Base-by-base conservation (phyloP, 2,888 invertebrate species). In the Baronia brevicornis region DNA sequence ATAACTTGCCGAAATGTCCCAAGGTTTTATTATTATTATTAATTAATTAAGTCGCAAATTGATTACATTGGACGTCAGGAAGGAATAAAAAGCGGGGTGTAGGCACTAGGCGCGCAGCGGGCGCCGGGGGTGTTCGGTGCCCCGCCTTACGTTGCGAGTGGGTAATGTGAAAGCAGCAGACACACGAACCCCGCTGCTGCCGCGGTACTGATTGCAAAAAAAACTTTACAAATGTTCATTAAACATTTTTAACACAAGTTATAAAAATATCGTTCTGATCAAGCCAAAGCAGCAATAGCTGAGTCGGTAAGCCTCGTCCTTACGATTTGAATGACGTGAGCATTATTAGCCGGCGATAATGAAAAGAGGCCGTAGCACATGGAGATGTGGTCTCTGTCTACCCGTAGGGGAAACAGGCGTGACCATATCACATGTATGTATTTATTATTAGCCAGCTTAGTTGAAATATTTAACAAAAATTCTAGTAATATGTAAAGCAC, bases 161-260 rank as follows among this genome's bases (percentile, higher is more conserved):
- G 82, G 80, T 78, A 82, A 84, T 84, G 84, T 84, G 82, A 73
- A 82, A 80, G 82, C 73, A n/a, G n/a, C 26, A 82, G 82, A 82
- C 84, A 84, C 82, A 82, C 79, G 80, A 79, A 78, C 79, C 80
- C 79, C 72, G 78, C 74, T 70, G 75, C 67, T 77, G 69, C 63
- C 70, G 58, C 40, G 33, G 71, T 80, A 80, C 58, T 35, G 59
- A 33, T 49, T 35, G 63, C 66, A 77, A 32, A 69, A 67, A 67
- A 62, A 36, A 11, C 12, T 7, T 7, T 11, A 1, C n/a, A 13
- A 7, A 30, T 9, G 11, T 17, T 15, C 8, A 13, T n/a, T n/a
- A n/a, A n/a, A n/a, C n/a, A n/a, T n/a, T n/a, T n/a, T n/a, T n/a
- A n/a, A n/a, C n/a, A n/a, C n/a, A 3, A 22, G 10, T 4, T 8